Percentiles rank a stretch among this genome's conserved stretches.
These are phyloP conservation scores for Sisor rabdophorus DNA, from an alignment of 2,113 vertebrate species.

Conservation along the genomic window DNA sequence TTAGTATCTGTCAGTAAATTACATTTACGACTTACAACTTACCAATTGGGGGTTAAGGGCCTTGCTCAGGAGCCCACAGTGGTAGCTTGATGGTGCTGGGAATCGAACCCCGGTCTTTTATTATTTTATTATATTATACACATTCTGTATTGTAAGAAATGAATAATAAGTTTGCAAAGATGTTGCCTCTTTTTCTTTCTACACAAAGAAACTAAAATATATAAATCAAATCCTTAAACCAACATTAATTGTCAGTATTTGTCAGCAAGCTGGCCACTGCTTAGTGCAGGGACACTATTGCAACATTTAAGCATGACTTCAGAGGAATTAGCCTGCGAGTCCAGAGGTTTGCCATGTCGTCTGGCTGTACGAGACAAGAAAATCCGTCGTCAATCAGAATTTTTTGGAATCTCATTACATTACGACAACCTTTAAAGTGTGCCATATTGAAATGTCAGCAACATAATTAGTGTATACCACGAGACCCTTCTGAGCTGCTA, in stretches of 20 bases:
- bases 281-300: not conserved
- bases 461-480: constrained; percentile 30
- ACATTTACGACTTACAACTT: too few relatives aligned
- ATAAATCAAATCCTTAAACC: not conserved
- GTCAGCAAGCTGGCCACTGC: not conserved
- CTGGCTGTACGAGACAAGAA: constrained; percentile 8
- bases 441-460: constrained; percentile 36
- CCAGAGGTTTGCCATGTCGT: constrained; percentile 18
- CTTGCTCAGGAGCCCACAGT: too few relatives aligned
- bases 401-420: constrained; percentile 26
- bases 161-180: not conserved
- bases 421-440: constrained; percentile 8
- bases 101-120: too few relatives aligned
- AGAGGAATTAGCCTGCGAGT: constrained; percentile 31
- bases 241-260: constrained; percentile 1
- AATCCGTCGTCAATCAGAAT: constrained; percentile 13
- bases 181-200: not conserved
- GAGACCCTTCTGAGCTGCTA: constrained; percentile 28
- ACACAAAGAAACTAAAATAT: not conserved
- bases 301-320: constrained; percentile 26
- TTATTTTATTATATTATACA: not conserved
- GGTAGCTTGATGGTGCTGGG: too few relatives aligned
- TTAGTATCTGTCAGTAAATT: not conserved
- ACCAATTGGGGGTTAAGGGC: too few relatives aligned
- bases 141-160: not conserved